Conservation (phyloP, 1,140 invertebrate genomes). For the Anthonomus grandis region DNA sequence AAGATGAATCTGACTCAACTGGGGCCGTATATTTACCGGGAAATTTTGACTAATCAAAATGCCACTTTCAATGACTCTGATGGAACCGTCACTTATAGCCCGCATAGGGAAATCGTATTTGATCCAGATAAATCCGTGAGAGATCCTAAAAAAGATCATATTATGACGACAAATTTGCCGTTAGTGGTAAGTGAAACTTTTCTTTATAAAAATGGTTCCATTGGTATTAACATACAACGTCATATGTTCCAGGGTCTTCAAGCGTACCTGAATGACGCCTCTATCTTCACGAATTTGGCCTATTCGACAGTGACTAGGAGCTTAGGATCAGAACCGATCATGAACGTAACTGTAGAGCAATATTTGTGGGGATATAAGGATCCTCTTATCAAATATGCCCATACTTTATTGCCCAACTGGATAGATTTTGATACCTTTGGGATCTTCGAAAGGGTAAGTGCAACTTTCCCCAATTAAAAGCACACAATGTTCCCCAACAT, state of each 20-base stretch:
- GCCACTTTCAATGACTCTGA: slow-evolving; percentile 61
- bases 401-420: slow-evolving; percentile 65
- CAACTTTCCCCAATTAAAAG: background rate
- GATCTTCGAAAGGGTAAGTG: slow-evolving; percentile 74
- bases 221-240: background rate
- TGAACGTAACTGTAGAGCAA: slow-evolving; percentile 66
- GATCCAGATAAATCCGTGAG: slow-evolving; percentile 66
- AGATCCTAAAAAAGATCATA: slow-evolving; percentile 58
- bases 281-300: slow-evolving; percentile 60
- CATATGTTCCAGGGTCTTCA: slow-evolving; percentile 56
- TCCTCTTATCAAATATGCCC: slow-evolving; percentile 64
- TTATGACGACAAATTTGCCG: slow-evolving; percentile 74
- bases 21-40: slow-evolving; percentile 84
- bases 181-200: slow-evolving; percentile 60
- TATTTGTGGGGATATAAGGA: slow-evolving; percentile 87
- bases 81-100: slow-evolving; percentile 72
- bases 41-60: slow-evolving; percentile 65
- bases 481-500: background rate
- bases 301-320: slow-evolving; percentile 60
- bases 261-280: slow-evolving; percentile 55
- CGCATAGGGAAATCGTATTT: slow-evolving; percentile 64
- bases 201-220: background rate
- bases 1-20: slow-evolving; percentile 71
- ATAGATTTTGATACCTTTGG: slow-evolving; percentile 75
- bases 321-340: slow-evolving; percentile 65